These are phyloP conservation scores for honey bee (Apis mellifera) DNA, from an alignment of 1,140 invertebrate species.

Conservation along the genomic window Amel_HAv3.1 CM009939.2:2142001-2142500, in stretches of 20 bases:
- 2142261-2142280: constrained; percentile 20
- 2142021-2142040: constrained; percentile 59
- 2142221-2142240: constrained; percentile 56
- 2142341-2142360: background rate
- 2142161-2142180: constrained; percentile 37
- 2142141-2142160: constrained; percentile 32
- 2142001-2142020: constrained; percentile 23
- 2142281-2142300: background rate
- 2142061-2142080: constrained; percentile 20
- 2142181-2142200: constrained; percentile 39
- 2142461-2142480: too few species aligned
- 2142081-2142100: constrained; percentile 33
- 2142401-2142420: too few species aligned
- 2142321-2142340: background rate
- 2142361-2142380: too few species aligned
- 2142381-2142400: too few species aligned
- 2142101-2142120: constrained; percentile 50
- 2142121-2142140: constrained; percentile 37
- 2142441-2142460: too few species aligned
- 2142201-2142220: constrained; percentile 60
- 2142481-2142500: too few species aligned
- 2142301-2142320: background rate
- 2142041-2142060: constrained; percentile 61
- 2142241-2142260: constrained; percentile 59
- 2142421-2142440: too few species aligned